phyloP scores from a whole-genome alignment of 1,140 invertebrate species.

The Macrotrachela quadricornifera region DNA sequence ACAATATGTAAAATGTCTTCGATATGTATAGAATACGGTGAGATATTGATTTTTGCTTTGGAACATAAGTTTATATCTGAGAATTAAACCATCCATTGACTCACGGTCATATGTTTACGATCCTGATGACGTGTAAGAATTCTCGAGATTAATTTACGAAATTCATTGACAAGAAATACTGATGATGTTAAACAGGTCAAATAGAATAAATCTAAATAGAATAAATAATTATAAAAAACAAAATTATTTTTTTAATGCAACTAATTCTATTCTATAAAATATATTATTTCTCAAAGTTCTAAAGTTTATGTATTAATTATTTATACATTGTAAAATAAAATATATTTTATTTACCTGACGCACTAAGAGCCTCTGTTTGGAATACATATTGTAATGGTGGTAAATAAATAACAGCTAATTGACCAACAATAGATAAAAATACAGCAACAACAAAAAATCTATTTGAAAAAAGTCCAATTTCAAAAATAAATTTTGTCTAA shows the following conservation, averaged over 20 bases:
- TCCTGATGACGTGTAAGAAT: background rate
- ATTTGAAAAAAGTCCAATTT: conserved; percentile 70
- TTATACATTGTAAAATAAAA: background rate
- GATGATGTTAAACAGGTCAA: background rate
- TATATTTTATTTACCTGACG: conserved; percentile 40
- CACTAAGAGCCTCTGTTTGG: conserved; percentile 79
- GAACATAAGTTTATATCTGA: background rate
- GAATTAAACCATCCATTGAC: too few species aligned
- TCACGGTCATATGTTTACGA: too few species aligned
- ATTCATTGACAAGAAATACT: background rate
- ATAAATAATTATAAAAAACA: background rate
- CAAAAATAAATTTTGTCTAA: conserved; percentile 37
- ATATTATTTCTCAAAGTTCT: too few species aligned
- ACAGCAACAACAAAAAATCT: conserved; percentile 83
- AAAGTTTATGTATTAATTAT: too few species aligned
- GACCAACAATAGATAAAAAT: conserved; percentile 69
- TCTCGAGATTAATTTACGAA: background rate
- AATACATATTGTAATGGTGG: conserved; percentile 82
- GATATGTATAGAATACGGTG: background rate
- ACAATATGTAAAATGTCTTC: background rate
- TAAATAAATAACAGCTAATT: conserved; percentile 87
- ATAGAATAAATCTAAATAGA: background rate
- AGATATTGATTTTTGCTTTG: background rate
- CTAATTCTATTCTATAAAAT: too few species aligned
- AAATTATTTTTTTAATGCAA: too few species aligned